Percentiles rank a stretch among this genome's conserved stretches.
These are phyloP conservation scores for Thermophis baileyi DNA, from an alignment of 2,113 vertebrate genomes.

Conservation along the genomic window DNA sequence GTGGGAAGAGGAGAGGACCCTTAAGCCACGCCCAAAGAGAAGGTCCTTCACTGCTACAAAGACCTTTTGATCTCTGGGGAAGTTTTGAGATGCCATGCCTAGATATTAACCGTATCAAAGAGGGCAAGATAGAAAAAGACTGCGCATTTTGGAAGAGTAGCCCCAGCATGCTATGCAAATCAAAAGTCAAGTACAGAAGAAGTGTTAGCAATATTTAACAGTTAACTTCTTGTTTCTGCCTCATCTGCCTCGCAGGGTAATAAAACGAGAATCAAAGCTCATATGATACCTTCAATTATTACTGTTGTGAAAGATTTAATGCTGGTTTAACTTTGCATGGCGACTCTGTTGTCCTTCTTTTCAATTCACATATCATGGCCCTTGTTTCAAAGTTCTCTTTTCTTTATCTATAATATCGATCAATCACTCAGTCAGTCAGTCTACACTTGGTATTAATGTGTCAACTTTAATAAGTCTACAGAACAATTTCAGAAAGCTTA, in stretches of 20 bases:
- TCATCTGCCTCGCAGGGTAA: not conserved
- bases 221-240: not conserved
- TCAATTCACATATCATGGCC: not conserved
- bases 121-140: not conserved
- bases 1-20: not conserved
- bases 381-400: not conserved
- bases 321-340: not conserved
- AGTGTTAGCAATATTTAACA: not conserved
- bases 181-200: not conserved
- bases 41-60: slow-evolving; percentile 49
- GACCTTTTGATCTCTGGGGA: slow-evolving; percentile 49
- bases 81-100: slow-evolving; percentile 30
- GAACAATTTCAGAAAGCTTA: not conserved
- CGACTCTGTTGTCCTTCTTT: not conserved
- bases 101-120: slow-evolving; percentile 35
- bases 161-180: not conserved
- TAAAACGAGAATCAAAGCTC: not conserved
- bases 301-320: not conserved
- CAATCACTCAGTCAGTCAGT: not conserved
- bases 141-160: not conserved
- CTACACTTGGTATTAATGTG: not conserved
- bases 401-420: not conserved
- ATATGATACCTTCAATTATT: not conserved
- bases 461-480: not conserved
- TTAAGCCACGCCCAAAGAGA: slow-evolving; percentile 51